Conservation (phyloP, 2,113 vertebrate species). For the Physeter macrocephalus region DNA sequence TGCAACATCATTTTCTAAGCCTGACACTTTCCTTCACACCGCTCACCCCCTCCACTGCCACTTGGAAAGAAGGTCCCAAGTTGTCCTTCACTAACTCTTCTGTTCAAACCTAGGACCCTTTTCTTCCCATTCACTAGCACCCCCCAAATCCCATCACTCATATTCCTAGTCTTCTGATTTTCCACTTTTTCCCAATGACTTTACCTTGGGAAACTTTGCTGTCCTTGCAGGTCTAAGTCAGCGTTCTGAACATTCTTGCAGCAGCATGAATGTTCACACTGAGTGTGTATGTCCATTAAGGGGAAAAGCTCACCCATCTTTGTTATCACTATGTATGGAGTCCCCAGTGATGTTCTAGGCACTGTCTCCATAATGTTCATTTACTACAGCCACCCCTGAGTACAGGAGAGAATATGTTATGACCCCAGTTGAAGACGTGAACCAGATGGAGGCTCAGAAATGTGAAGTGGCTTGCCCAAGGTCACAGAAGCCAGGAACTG, state of each 20-base stretch:
- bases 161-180: neutral
- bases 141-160: no score
- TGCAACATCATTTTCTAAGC: neutral
- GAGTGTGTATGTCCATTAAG: neutral
- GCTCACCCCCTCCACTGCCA: neutral
- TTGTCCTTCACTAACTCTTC: neutral
- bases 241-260: neutral
- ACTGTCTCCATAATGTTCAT: no score
- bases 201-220: neutral
- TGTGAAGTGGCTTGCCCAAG: neutral
- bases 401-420: neutral
- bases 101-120: neutral
- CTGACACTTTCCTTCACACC: neutral
- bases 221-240: neutral
- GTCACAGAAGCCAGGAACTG: neutral
- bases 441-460: neutral
- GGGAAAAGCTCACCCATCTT: neutral
- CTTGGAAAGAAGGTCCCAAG: neutral
- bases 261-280: rapidly evolving
- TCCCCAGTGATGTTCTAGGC: neutral
- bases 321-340: neutral
- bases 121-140: neutral
- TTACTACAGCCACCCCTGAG: neutral
- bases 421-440: neutral
- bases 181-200: rapidly evolving